Conservation (phyloP, 2,888 invertebrate species). For the Dorcus hopei region DNA sequence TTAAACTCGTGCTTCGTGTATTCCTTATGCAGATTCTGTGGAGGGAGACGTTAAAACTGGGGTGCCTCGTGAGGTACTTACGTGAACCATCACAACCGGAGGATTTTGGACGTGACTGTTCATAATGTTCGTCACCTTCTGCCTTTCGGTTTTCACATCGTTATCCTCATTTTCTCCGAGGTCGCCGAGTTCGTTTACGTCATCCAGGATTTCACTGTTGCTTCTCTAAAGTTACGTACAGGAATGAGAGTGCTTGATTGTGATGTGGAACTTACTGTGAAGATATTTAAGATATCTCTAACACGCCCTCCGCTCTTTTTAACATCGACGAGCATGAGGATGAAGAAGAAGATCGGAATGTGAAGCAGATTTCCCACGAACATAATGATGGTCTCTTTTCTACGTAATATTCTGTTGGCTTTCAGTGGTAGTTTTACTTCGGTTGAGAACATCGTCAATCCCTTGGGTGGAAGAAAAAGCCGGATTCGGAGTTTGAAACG, state of each 20-base stretch:
- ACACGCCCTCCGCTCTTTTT: constrained; percentile 64
- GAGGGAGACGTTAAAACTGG: constrained; percentile 7
- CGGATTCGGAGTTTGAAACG: too few species aligned
- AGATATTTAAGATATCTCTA: constrained; percentile 53
- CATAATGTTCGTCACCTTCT: constrained; percentile 61
- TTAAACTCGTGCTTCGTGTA: constrained; percentile 56
- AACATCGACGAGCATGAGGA: constrained; percentile 63
- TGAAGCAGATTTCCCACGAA: constrained; percentile 64
- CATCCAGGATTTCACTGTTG: constrained; percentile 32
- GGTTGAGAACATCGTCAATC: too few species aligned
- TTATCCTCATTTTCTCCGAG: constrained; percentile 66
- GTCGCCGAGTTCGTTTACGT: constrained; percentile 47
- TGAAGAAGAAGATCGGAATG: constrained; percentile 64
- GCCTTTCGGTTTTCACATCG: constrained; percentile 70
- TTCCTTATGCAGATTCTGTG: constrained; percentile 70
- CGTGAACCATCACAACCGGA: constrained; percentile 61
- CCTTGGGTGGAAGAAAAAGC: too few species aligned
- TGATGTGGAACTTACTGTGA: constrained; percentile 39
- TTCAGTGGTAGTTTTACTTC: too few species aligned
- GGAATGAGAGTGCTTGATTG: neutral
- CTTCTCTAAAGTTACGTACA: constrained; percentile 23
- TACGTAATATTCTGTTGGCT: too few species aligned
- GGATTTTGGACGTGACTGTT: constrained; percentile 50
- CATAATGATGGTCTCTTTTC: constrained; percentile 68
- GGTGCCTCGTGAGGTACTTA: constrained; percentile 28